These are phyloP conservation scores for Pogonus chalceus DNA, from an alignment of 1,140 invertebrate species.

Conservation along the genomic window DNA sequence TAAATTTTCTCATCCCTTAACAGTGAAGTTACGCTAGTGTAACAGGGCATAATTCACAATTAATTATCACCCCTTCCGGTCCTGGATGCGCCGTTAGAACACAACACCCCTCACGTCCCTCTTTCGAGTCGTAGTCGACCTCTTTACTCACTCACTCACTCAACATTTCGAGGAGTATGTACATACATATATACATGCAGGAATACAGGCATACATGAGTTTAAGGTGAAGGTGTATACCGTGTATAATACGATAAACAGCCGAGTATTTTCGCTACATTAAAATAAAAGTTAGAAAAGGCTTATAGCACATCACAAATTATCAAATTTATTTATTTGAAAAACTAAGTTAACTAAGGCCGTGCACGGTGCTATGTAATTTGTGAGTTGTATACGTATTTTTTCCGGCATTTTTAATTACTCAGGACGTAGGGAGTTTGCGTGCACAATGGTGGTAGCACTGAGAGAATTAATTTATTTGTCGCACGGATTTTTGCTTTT, in stretches of 20 bases:
- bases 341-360: conserved; percentile 1
- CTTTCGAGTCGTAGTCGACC: no score
- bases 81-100: neutral
- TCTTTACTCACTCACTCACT: no score
- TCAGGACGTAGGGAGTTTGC: conserved; percentile 1
- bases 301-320: conserved; percentile 2
- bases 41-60: conserved; percentile 4
- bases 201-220: no score
- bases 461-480: conserved; percentile 7
- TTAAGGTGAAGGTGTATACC: no score
- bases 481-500: conserved; percentile 1
- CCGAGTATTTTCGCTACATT: no score
- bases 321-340: conserved; percentile 5
- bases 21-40: neutral
- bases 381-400: conserved; percentile 1
- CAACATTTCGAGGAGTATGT: no score
- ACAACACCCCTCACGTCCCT: no score
- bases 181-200: no score
- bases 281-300: neutral
- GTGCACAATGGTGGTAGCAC: conserved; percentile 2
- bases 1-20: conserved; percentile 5
- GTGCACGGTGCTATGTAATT: neutral
- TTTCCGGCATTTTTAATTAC: conserved; percentile 6
- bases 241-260: no score
- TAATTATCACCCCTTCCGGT: conserved; percentile 7